phyloP scores from a whole-genome alignment of 2,797 vertebrate species.

The Sebastes jordani region DNA sequence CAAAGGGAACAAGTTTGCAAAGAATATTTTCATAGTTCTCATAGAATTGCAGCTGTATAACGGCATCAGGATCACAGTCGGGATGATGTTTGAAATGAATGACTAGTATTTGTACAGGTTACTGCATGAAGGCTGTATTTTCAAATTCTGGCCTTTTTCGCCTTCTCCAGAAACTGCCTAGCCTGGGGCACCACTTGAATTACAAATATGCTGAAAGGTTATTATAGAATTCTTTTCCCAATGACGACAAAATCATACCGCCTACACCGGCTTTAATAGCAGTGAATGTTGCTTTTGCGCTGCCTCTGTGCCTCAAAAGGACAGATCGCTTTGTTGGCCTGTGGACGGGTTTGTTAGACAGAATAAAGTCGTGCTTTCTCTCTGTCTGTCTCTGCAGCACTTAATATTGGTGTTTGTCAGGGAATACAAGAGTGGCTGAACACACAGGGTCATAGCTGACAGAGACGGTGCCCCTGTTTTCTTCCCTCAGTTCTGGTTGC shows the following conservation, averaged over 20 bases:
- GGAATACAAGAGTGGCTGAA: constrained; percentile 48
- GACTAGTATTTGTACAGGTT: neutral
- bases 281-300: constrained; percentile 12
- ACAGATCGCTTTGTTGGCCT: constrained; percentile 15
- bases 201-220: neutral
- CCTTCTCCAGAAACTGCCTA: neutral
- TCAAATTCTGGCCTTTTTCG: neutral
- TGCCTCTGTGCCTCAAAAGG: constrained; percentile 40
- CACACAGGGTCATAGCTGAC: constrained; percentile 51
- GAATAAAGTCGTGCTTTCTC: constrained; percentile 16
- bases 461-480: constrained; percentile 19
- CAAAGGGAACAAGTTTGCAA: neutral
- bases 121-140: neutral
- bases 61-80: neutral
- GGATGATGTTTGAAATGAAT: neutral
- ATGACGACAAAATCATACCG: neutral
- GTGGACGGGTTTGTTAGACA: constrained; percentile 17
- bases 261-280: neutral
- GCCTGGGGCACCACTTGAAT: neutral
- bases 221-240: neutral
- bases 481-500: constrained; percentile 25
- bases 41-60: neutral
- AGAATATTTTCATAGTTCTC: neutral
- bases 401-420: constrained; percentile 51
- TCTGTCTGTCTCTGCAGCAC: constrained; percentile 21